Evolutionary conservation across 2,113 vertebrate genomes (phyloP), one percentile per base, ranked within the genome.

Genomic region (Anolis carolinensis): DNA sequence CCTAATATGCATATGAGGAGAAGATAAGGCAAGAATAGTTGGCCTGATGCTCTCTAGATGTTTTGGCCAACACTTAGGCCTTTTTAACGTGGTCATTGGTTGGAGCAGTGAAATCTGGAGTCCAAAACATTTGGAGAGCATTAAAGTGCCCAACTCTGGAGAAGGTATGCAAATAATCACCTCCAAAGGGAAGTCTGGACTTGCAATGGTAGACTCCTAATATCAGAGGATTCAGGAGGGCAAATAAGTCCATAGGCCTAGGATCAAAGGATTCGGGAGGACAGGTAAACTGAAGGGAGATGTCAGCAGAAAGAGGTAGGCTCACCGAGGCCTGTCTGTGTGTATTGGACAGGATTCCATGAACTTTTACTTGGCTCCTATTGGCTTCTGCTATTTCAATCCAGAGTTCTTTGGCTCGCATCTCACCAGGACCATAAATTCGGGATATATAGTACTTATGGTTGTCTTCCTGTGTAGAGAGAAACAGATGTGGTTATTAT

Each of bases 301-400:
- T 21, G 20, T 10, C 21, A 23, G 76, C 30, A 4, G n/a, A 9
- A 48, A 0, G 23, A 48, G 74, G 4, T 75, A 82, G 44, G 91
- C 97, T 98, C 93, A 99, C 98, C 86, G 98, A 97, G 74, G 98
- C 98, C 92, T 99, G 97, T 1, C 97, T 96, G 93, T 99, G 98
- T 0, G 97, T 95, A 79, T 97, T 99, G 91, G 98, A 99, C 48
- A 99, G 96, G 87, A 98, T 98, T 67, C 96, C 95, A 0, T 99
- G 98, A 82, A 99, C 95, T 91, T 95, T 95, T 86, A 96, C 97
- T 85, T 97, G 97, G 92, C 95, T 98, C 78, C 94, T 91, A 86
- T 96, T 96, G 87, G 95, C 94, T 0, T 86, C 62, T 0, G 95
- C 92, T 94, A 99, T 77, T 32, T 99, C 96, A 0, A 98, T 94